Base-by-base conservation (phyloP, 2,888 invertebrate genomes). In the Synergus umbraculus region DNA sequence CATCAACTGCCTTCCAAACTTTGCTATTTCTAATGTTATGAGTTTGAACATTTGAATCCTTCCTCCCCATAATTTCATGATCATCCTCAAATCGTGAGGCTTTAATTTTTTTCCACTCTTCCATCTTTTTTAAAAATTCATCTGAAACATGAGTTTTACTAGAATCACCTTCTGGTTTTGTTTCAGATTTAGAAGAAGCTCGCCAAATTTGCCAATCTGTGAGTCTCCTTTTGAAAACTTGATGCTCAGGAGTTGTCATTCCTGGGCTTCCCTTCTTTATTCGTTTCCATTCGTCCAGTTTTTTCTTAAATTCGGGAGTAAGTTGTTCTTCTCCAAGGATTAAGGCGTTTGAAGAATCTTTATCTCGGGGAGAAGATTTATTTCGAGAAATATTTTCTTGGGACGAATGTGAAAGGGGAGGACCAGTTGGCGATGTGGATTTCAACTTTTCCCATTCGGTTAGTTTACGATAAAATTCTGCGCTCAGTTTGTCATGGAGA, bases 261-360 rank as follows among this genome's bases (percentile, higher is more conserved):
- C 81, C 83, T 0, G 78, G 18, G 22, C 84, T 82, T 89, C 93
- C 91, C 82, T 93, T 95, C 87, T 95, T 95, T 87, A 94, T 95
- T 78, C 95, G 95, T 88, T 97, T 96, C 98, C 97, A 98, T 91
- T 97, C 97, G 84, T 96, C 95, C 44, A 98, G 92, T 90, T 97
- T 97, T 91, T 96, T 96, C 76, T 95, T 94, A 89, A 97, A 97
- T 87, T 97, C 96, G 0, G 96, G 95, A 0, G 96, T 96, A 8
- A 97, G 91, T 88, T 96, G 95, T 79, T 96, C 96, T 86, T 96
- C 96, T 15, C 92, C 92, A 13, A 93, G 88, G 80, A 93, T 87
- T 41, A 85, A 78, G 77, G 80, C 83, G 60, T 86, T 87, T 88
- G 92, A 81, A 88, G 85, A 77, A 73, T 87, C 85, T 69, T 79